These are phyloP conservation scores for Thomomys bottae DNA, from an alignment of 2,113 vertebrate genomes.

Conservation along the genomic window DNA sequence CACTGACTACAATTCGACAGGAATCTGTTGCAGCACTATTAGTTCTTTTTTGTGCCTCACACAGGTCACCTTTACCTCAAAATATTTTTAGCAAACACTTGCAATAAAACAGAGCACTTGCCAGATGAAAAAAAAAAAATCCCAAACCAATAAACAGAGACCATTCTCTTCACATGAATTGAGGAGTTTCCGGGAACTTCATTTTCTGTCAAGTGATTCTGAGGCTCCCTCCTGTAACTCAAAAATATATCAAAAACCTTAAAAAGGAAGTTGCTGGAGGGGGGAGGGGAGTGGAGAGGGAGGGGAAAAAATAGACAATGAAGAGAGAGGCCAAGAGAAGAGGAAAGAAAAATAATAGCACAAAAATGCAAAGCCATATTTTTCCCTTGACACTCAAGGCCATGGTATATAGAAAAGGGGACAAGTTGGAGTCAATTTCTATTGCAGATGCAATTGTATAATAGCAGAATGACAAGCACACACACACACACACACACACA, in stretches of 20 bases:
- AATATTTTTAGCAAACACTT: conserved; percentile 10
- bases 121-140: conserved; percentile 57
- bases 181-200: conserved; percentile 60
- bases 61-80: background rate
- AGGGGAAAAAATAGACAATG: background rate
- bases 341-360: conserved; percentile 75
- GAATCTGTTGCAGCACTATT: background rate
- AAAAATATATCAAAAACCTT: conserved; percentile 78
- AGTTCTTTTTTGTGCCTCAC: background rate
- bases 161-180: conserved; percentile 47
- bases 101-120: conserved; percentile 23
- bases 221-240: conserved; percentile 63
- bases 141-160: conserved; percentile 58
- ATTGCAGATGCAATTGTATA: conserved; percentile 71
- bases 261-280: background rate
- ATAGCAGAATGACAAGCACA: conserved; percentile 68
- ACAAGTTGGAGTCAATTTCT: conserved; percentile 82
- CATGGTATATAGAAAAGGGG: conserved; percentile 72
- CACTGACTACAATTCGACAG: background rate
- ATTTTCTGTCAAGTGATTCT: conserved; percentile 51
- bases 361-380: conserved; percentile 83
- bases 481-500: background rate
- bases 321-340: background rate
- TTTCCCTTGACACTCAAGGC: conserved; percentile 87
- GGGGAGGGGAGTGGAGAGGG: background rate